phyloP scores from a whole-genome alignment of 1,140 invertebrate species.

The Gerris buenoi region DNA sequence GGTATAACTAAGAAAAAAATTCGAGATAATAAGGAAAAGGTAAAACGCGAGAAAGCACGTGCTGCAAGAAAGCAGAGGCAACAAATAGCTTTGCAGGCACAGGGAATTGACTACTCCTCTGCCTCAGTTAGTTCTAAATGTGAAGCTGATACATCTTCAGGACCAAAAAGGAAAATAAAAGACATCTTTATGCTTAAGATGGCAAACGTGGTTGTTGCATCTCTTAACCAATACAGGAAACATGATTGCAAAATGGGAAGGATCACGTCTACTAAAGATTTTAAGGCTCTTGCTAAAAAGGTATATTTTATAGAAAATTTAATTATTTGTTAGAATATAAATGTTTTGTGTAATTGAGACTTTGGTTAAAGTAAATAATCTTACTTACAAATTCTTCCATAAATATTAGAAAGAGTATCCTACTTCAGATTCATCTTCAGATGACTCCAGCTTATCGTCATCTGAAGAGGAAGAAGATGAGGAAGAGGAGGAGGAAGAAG shows the following conservation, averaged over 20 bases:
- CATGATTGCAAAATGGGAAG: conserved; percentile 66
- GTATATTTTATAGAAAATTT: conserved; percentile 26
- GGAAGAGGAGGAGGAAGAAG: conserved; percentile 21
- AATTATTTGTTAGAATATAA: no score
- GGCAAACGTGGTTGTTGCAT: conserved; percentile 75
- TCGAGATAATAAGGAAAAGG: conserved; percentile 55
- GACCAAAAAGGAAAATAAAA: conserved; percentile 50
- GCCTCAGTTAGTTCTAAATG: conserved; percentile 15
- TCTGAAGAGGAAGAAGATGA: conserved; percentile 17
- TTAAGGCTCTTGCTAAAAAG: conserved; percentile 89
- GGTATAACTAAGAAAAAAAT: conserved; percentile 38
- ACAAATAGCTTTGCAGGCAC: neutral
- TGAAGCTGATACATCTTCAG: conserved; percentile 34
- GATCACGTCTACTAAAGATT: conserved; percentile 81
- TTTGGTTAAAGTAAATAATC: no score
- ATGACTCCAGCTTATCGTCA: conserved; percentile 27
- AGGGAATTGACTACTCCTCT: conserved; percentile 5
- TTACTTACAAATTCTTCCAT: no score
- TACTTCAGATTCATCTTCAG: conserved; percentile 28
- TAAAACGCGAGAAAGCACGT: conserved; percentile 47
- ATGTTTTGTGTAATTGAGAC: no score
- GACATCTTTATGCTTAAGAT: conserved; percentile 78
- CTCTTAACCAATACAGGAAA: conserved; percentile 77
- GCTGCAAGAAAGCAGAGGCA: conserved; percentile 18
- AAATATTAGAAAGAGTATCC: no score